Conservation (phyloP, 2,888 invertebrate genomes). For the Chymomyza amoena region DNA sequence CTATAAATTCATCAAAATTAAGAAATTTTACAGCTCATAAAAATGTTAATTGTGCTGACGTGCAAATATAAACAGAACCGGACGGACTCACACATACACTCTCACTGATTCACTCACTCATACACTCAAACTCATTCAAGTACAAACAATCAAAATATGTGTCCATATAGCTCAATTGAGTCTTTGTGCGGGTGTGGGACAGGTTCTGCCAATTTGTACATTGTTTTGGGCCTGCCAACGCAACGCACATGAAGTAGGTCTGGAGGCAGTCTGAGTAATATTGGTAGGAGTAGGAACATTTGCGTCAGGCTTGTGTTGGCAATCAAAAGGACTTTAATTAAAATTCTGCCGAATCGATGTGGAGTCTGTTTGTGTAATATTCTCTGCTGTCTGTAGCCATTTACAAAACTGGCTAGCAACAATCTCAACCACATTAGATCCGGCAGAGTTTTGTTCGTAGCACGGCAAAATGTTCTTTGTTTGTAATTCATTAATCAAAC, state of each 20-base stretch:
- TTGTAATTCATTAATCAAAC: background rate
- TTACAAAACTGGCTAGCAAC: background rate
- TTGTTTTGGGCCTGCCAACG: background rate
- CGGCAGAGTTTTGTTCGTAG: background rate
- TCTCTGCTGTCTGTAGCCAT: background rate
- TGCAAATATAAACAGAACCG: slow-evolving; percentile 14
- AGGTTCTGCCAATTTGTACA: background rate
- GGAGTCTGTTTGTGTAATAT: background rate
- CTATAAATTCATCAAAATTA: slow-evolving; percentile 69
- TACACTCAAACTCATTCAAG: background rate
- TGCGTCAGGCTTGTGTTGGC: slow-evolving; percentile 6
- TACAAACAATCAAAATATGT: slow-evolving; percentile 17
- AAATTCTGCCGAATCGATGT: slow-evolving; percentile 34
- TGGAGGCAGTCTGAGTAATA: background rate
- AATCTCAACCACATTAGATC: background rate
- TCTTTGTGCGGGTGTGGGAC: slow-evolving; percentile 12
- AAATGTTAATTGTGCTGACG: slow-evolving; percentile 63
- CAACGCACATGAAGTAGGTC: background rate
- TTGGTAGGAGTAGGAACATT: background rate
- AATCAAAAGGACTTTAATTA: slow-evolving; percentile 27
- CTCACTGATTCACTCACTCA: background rate
- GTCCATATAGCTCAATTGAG: slow-evolving; percentile 16
- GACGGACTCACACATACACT: background rate
- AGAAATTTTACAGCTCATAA: slow-evolving; percentile 71
- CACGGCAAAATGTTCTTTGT: background rate